Conservation (phyloP, 2,113 vertebrate species). For the Coracopsis vasa region DNA sequence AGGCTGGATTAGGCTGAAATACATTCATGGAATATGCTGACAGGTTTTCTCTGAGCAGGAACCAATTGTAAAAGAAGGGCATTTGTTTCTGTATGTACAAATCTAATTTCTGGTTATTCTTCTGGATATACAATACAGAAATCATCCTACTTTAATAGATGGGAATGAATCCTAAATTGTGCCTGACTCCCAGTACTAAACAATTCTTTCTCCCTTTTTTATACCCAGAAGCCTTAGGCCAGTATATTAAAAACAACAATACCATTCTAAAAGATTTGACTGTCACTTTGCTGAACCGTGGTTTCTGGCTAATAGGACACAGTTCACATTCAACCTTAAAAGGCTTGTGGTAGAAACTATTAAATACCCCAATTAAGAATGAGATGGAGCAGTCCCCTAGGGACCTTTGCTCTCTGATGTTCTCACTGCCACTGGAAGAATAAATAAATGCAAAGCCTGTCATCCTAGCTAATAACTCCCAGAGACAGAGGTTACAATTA, state of each 20-base stretch:
- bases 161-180: neutral
- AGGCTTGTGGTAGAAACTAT: neutral
- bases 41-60: neutral
- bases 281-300: neutral
- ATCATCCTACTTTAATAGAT: neutral
- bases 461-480: neutral
- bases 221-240: neutral
- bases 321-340: neutral
- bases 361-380: neutral
- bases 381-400: neutral
- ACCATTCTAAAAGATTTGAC: neutral
- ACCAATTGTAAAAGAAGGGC: neutral
- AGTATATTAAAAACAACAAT: conserved; percentile 9
- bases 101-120: neutral
- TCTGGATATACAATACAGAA: neutral
- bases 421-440: conserved; percentile 5
- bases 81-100: conserved; percentile 3
- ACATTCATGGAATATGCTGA: neutral
- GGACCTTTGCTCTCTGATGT: neutral
- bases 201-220: neutral
- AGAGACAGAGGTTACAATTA: conserved; percentile 19
- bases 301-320: neutral
- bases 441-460: neutral
- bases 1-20: conserved; percentile 7
- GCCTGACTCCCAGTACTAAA: neutral